Percentiles rank a stretch among this genome's conserved stretches.
phyloP scores from a whole-genome alignment of 2,113 vertebrate species.

The Poicephalus meyeri region DNA sequence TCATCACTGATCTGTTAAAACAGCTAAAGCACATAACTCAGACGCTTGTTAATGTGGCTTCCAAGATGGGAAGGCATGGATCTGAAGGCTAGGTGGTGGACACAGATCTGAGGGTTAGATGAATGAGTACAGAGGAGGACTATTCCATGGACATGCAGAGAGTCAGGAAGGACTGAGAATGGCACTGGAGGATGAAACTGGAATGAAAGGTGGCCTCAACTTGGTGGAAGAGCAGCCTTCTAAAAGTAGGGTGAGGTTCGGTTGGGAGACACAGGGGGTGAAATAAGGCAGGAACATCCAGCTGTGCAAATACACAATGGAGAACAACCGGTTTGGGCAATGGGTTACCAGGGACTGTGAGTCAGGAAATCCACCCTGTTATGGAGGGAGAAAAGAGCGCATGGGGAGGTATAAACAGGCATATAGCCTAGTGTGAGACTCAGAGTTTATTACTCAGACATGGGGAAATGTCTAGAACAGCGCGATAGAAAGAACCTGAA shows the following conservation, averaged over 20 bases:
- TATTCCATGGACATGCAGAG: not conserved
- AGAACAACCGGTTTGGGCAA: slow-evolving; percentile 31
- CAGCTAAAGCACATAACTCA: not conserved
- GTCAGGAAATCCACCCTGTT: slow-evolving; percentile 38
- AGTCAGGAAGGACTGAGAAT: not conserved
- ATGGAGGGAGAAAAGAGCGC: not conserved
- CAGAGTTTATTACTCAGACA: not conserved
- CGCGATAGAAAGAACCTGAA: not conserved
- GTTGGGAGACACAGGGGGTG: rapidly evolving
- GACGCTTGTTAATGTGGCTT: not conserved
- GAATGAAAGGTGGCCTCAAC: not conserved
- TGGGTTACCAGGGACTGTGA: slow-evolving; percentile 4
- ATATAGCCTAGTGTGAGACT: not conserved
- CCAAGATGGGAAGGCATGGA: not conserved
- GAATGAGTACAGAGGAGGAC: not conserved
- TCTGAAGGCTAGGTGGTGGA: not conserved
- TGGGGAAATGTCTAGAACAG: not conserved
- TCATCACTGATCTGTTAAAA: not conserved
- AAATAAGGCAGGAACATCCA: not conserved
- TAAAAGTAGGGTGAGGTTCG: not conserved
- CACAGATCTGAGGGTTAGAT: not conserved
- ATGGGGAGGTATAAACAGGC: not conserved
- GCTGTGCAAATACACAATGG: not conserved
- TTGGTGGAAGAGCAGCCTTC: not conserved
- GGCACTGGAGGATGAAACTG: not conserved